A percentile compares a stretch with the other conserved stretches of the same genome.
These are phyloP conservation scores for Saguinus midas DNA, from an alignment of 2,113 vertebrate species.

Conservation along the genomic window DNA sequence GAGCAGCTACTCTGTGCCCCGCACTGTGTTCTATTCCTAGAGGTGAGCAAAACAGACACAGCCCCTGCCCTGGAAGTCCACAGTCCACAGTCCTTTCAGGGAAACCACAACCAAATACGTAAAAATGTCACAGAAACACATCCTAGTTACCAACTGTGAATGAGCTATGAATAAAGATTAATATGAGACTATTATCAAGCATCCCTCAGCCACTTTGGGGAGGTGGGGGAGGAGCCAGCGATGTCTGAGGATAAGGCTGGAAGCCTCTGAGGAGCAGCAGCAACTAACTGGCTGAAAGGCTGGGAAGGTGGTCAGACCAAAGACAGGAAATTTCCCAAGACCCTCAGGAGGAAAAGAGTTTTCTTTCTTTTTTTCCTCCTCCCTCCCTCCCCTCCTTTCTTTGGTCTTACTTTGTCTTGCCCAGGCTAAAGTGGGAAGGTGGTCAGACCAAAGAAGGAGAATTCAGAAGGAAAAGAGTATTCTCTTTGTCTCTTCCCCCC, in stretches of 20 bases:
- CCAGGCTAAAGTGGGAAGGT: neutral
- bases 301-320: conserved; percentile 21
- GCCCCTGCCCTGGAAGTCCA: neutral
- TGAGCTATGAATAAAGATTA: neutral
- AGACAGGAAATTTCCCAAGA: conserved; percentile 42
- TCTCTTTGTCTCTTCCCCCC: too few species aligned
- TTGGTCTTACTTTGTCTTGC: too few species aligned
- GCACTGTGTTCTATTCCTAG: neutral
- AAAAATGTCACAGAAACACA: neutral
- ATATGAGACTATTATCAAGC: neutral
- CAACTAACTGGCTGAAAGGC: conserved; percentile 28
- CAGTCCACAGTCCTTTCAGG: neutral
- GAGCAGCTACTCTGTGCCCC: neutral
- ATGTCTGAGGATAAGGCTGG: neutral
- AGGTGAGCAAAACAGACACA: neutral
- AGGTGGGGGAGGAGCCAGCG: neutral
- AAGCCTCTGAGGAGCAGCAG: neutral
- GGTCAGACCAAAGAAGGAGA: conserved; percentile 29
- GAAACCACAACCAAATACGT: neutral
- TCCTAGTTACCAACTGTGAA: neutral
- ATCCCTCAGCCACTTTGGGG: neutral
- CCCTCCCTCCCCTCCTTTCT: too few species aligned
- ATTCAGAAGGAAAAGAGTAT: neutral
- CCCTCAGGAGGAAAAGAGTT: neutral
- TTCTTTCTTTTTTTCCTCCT: neutral